Conservation (phyloP, 2,113 vertebrate genomes). For the Oreochromis niloticus region DNA sequence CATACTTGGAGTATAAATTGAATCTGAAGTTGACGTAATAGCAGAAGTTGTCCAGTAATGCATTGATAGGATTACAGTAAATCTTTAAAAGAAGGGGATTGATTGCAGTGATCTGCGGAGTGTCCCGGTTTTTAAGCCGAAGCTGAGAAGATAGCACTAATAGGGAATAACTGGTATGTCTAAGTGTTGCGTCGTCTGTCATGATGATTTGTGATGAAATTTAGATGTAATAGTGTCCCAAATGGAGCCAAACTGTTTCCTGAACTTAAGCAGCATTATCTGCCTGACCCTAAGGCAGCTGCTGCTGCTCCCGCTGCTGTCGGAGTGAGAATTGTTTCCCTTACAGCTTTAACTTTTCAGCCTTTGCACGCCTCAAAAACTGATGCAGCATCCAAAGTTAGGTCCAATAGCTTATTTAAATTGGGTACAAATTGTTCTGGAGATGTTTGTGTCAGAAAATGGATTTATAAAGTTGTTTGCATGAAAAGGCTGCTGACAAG, state of each 20-base stretch:
- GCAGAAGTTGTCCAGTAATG: neutral
- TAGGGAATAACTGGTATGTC: neutral
- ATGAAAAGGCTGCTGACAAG: neutral
- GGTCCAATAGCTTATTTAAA: constrained; percentile 16
- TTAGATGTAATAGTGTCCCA: constrained; percentile 33
- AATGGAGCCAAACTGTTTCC: constrained; percentile 9
- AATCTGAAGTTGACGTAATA: neutral
- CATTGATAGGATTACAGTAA: neutral
- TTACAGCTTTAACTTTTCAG: neutral
- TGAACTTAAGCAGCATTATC: constrained; percentile 3
- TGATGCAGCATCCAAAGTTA: neutral
- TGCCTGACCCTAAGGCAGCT: constrained; percentile 16
- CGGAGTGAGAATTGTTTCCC: neutral
- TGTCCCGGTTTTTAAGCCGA: neutral
- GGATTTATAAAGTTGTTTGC: constrained; percentile 20
- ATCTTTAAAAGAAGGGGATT: neutral
- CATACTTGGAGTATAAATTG: neutral
- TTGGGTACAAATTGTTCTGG: neutral
- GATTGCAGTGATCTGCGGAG: neutral
- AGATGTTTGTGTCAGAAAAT: constrained; percentile 1
- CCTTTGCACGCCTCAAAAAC: neutral
- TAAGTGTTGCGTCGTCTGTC: neutral
- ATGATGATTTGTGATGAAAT: constrained; percentile 45
- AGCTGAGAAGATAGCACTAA: neutral
- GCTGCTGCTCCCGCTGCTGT: neutral